Percentiles rank a stretch among this genome's conserved stretches.
phyloP scores from a whole-genome alignment of 2,797 vertebrate genomes.

The Lacerta bilineata region DNA sequence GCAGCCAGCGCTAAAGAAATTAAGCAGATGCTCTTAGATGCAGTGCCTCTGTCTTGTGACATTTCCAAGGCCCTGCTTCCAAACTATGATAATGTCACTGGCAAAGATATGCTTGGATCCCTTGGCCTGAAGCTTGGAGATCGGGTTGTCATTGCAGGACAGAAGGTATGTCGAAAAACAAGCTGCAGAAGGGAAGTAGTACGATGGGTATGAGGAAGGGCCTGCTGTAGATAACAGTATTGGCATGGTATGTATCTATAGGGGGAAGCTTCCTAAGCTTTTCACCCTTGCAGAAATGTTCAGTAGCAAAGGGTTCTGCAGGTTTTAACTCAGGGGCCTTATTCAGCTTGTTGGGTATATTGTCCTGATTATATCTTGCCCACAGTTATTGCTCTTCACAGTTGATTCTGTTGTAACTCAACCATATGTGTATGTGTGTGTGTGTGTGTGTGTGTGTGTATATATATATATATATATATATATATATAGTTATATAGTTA shows the following conservation, averaged over 20 bases:
- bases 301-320: background rate
- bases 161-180: conserved; percentile 87
- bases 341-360: background rate
- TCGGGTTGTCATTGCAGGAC: conserved; percentile 93
- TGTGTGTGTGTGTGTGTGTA: no score
- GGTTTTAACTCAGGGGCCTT: background rate
- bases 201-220: background rate
- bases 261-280: background rate
- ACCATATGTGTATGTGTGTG: no score
- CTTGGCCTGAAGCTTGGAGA: conserved; percentile 92
- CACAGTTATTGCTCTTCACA: background rate
- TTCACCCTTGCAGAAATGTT: background rate
- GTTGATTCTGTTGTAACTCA: background rate
- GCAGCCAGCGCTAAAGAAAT: conserved; percentile 92
- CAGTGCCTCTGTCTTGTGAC: conserved; percentile 83
- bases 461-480: no score
- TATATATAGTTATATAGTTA: no score
- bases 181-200: background rate
- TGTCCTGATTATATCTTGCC: background rate
- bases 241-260: background rate
- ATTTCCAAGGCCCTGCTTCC: conserved; percentile 80
- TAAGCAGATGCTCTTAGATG: conserved; percentile 85
- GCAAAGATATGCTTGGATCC: conserved; percentile 83
- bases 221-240: background rate
- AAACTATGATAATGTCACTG: conserved; percentile 75